Percentiles rank a stretch among this genome's conserved stretches.
Evolutionary conservation across 2,113 vertebrate species (phyloP).

Genomic region (Grammomys surdaster): DNA sequence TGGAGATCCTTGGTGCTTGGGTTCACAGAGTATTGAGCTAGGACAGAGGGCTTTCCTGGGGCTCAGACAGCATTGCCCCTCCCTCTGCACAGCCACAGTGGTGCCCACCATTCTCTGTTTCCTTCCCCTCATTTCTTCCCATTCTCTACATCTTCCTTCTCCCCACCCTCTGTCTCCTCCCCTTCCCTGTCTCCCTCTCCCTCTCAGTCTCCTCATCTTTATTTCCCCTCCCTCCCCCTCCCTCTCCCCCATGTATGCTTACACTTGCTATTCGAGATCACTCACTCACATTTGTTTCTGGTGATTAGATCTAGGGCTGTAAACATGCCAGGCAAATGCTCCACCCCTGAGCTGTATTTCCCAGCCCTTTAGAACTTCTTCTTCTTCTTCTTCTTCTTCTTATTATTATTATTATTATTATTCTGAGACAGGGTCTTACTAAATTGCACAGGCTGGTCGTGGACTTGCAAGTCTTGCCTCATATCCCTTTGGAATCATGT

Average conservation of each 20-base stretch:
- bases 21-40: not conserved
- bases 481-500: not conserved
- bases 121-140: not conserved
- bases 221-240: too few species aligned
- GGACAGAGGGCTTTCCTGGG: not conserved
- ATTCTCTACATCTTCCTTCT: fast-evolving
- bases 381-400: not conserved
- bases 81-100: not conserved
- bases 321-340: not conserved
- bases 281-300: not conserved
- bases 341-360: not conserved
- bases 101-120: too few species aligned
- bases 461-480: not conserved
- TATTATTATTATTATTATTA: not conserved
- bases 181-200: too few species aligned
- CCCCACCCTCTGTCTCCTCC: fast-evolving
- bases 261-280: not conserved
- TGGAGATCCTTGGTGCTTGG: fast-evolving
- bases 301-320: not conserved
- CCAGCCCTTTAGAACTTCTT: not conserved
- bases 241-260: not conserved
- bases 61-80: not conserved
- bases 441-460: not conserved
- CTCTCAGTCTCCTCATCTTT: too few species aligned
- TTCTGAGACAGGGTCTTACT: not conserved